phyloP scores from a whole-genome alignment of 2,888 invertebrate genomes.

The Drosophila macrospina region DNA sequence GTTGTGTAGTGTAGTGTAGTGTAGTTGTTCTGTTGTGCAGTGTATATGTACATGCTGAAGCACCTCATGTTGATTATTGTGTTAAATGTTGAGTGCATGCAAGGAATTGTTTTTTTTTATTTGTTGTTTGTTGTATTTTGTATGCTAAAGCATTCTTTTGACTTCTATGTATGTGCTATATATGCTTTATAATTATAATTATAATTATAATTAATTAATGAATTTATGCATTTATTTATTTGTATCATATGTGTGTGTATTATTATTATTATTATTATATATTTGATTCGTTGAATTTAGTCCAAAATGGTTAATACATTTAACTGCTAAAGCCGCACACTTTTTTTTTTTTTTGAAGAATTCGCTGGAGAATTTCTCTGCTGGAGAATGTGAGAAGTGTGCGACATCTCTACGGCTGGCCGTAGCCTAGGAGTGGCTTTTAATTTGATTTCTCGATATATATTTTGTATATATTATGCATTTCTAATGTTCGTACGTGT shows the following conservation, averaged over 20 bases:
- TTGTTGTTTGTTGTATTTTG: too few species aligned
- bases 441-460: constrained; percentile 33
- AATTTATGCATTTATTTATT: too few species aligned
- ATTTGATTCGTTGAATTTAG: constrained; percentile 71
- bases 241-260: too few species aligned
- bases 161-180: constrained; percentile 76
- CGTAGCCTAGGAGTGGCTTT: constrained; percentile 38
- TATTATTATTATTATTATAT: constrained; percentile 26
- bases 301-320: constrained; percentile 50
- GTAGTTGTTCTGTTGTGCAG: constrained; percentile 34
- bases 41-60: constrained; percentile 72
- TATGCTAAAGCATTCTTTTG: constrained; percentile 79
- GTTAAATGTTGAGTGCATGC: constrained; percentile 36
- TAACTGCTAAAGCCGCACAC: constrained; percentile 30
- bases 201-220: constrained; percentile 17
- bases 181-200: constrained; percentile 62
- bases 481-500: constrained; percentile 78
- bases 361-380: constrained; percentile 1
- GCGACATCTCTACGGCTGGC: constrained; percentile 40
- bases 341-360: constrained; percentile 18
- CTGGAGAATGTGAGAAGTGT: constrained; percentile 21
- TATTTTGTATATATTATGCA: constrained; percentile 71
- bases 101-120: constrained; percentile 60
- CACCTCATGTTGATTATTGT: constrained; percentile 30
- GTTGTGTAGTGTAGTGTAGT: constrained; percentile 10